phyloP scores from a whole-genome alignment of 2,888 invertebrate species.

The Urechis unicinctus region DNA sequence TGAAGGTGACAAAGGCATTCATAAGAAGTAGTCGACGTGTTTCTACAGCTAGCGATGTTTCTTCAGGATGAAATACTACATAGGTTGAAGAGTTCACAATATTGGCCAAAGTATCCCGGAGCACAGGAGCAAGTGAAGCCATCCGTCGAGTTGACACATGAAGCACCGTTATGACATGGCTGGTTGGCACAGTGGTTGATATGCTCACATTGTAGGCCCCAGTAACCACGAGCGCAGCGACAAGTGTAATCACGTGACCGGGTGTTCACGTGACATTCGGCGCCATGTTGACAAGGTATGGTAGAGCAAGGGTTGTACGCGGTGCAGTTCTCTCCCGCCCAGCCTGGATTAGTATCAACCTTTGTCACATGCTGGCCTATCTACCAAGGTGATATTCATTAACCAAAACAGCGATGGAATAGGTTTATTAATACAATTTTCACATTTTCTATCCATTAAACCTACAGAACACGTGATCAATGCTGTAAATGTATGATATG shows the following conservation, averaged over 20 bases:
- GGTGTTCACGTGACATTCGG: constrained; percentile 17
- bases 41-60: constrained; percentile 24
- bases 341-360: too few species aligned
- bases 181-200: constrained; percentile 13
- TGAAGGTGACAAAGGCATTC: constrained; percentile 29
- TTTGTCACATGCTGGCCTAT: too few species aligned
- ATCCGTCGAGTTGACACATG: constrained; percentile 13
- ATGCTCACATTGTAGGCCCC: too few species aligned
- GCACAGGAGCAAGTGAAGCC: constrained; percentile 19
- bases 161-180: constrained; percentile 16
- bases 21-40: constrained; percentile 14
- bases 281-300: constrained; percentile 21
- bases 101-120: constrained; percentile 15
- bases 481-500: too few species aligned
- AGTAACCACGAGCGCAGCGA: constrained; percentile 16
- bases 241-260: constrained; percentile 10
- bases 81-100: constrained; percentile 19
- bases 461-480: too few species aligned
- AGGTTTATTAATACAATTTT: too few species aligned
- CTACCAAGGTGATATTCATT: too few species aligned
- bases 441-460: too few species aligned
- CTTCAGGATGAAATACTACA: constrained; percentile 12
- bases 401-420: too few species aligned
- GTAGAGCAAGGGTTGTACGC: constrained; percentile 18
- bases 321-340: constrained; percentile 17